phyloP scores from a whole-genome alignment of 2,797 vertebrate genomes.

The Sebastiscus albofasciatus region DNA sequence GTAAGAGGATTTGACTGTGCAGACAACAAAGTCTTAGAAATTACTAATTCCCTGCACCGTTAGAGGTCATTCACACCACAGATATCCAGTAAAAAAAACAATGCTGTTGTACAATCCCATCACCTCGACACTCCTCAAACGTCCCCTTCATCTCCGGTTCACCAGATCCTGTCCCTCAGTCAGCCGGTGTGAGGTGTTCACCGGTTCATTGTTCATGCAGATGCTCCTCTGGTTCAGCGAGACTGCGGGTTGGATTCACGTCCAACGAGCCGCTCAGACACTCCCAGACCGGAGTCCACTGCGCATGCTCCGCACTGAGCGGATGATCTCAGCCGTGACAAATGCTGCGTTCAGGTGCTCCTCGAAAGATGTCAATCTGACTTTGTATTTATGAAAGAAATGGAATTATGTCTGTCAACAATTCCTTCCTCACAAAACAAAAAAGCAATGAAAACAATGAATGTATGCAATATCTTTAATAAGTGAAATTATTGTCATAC shows the following conservation, averaged over 20 bases:
- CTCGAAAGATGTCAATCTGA: constrained; percentile 20
- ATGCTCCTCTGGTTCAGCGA: constrained; percentile 64
- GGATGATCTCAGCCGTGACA: constrained; percentile 48
- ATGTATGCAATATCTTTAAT: too few relatives aligned
- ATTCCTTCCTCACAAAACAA: too few relatives aligned
- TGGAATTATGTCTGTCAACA: too few relatives aligned
- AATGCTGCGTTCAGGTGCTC: constrained; percentile 70
- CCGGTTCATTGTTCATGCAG: constrained; percentile 69
- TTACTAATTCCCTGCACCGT: constrained; percentile 59
- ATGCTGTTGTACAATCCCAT: constrained; percentile 5
- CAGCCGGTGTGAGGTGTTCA: background rate
- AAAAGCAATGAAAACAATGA: too few relatives aligned
- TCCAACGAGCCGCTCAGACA: constrained; percentile 73
- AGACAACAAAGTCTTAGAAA: constrained; percentile 64
- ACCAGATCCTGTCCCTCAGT: constrained; percentile 12
- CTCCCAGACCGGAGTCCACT: constrained; percentile 69
- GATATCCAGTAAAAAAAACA: constrained; percentile 57
- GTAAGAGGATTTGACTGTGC: constrained; percentile 40
- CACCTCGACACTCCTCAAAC: background rate
- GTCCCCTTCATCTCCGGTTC: constrained; percentile 27
- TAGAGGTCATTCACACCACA: constrained; percentile 72
- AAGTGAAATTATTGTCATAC: too few relatives aligned
- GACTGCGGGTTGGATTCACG: constrained; percentile 53
- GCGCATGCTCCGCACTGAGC: constrained; percentile 70
- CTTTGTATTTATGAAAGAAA: too few relatives aligned